Base-by-base conservation (phyloP, 2,888 invertebrate genomes). In the Brachypalpus laphriformis region DNA sequence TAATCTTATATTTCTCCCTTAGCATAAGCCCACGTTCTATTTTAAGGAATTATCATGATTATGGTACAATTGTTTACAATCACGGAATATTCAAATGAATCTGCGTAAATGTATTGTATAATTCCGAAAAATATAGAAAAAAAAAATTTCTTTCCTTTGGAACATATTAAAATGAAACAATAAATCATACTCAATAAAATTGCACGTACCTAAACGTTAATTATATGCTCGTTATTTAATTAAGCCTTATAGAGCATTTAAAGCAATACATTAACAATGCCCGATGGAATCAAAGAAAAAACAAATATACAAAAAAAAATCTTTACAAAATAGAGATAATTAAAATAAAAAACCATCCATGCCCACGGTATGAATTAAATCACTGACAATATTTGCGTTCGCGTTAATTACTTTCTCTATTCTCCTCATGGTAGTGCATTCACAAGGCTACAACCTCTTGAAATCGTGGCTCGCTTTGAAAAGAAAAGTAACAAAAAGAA, bases 321-420 rank as follows among this genome's bases (percentile, higher is more conserved):
- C n/a, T n/a, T 14, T 45, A 45, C 14, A 47, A 47, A 63, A 34
- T 45, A 20, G 25, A 16, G 22, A 9, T 37, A 51, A 34, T 37
- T 51, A 25, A 42, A 42, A 34, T 34, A 18, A 18, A 42, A 25
- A 20, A 34, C 3, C 8, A 8, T 16, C 8, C 9, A 54, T 7
- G 3, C 3, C 25, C 28, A 8, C n/a, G 8, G 31, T 40, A 68
- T 54, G 18, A 54, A 68, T 68, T 40, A 66, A 40, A 54, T 66
- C 37, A 68, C 16, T 22, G 54, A 25, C 54, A 54, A 34, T 49
- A 65, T 18, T 54, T 18, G 9, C 42, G 54, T 56, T n/a, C 28
- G 11, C 40, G 34, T 49, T 65, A 51, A 56, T 56, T 51, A 28
- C 18, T 11, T 25, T 0, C 28, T 49, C 51, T 66, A 34, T 37